These are phyloP conservation scores for Drosophila anomalata DNA, from an alignment of 2,888 invertebrate species.

Conservation along the genomic window DNA sequence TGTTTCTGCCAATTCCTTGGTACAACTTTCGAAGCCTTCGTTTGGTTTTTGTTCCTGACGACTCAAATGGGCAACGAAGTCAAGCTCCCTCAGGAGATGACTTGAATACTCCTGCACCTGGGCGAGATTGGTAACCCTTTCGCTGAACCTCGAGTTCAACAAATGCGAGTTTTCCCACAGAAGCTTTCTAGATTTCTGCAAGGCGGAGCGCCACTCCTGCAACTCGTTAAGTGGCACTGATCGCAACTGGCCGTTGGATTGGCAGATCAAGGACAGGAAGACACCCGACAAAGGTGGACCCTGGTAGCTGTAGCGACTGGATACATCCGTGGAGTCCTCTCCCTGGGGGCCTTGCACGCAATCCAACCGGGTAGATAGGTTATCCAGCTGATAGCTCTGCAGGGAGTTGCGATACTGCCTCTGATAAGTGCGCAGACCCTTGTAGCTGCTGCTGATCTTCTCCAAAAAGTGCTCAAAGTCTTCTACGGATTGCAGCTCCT, in stretches of 20 bases:
- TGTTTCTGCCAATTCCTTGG: constrained; percentile 52
- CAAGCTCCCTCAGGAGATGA: constrained; percentile 75
- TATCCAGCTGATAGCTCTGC: constrained; percentile 70
- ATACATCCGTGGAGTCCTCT: constrained; percentile 61
- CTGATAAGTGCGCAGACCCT: constrained; percentile 72
- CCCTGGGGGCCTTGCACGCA: constrained; percentile 47
- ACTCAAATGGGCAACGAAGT: constrained; percentile 54
- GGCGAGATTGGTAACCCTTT: constrained; percentile 46
- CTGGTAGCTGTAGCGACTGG: constrained; percentile 67
- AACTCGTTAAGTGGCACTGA: constrained; percentile 80
- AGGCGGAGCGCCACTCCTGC: constrained; percentile 71
- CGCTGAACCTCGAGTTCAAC: constrained; percentile 51
- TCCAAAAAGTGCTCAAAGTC: constrained; percentile 57
- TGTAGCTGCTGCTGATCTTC: constrained; percentile 70
- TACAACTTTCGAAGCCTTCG: constrained; percentile 47
- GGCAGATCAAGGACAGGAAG: constrained; percentile 69
- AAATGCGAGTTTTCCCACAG: constrained; percentile 85
- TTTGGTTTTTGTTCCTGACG: constrained; percentile 24
- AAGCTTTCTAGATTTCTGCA: constrained; percentile 83
- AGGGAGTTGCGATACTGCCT: constrained; percentile 57
- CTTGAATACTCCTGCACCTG: constrained; percentile 57
- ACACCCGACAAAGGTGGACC: constrained; percentile 76
- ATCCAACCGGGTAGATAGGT: constrained; percentile 68
- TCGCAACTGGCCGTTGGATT: constrained; percentile 74
- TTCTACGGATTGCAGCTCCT: background rate